These are phyloP conservation scores for Dipodomys ordii DNA, from an alignment of 2,113 vertebrate species.

Conservation along the genomic window DNA sequence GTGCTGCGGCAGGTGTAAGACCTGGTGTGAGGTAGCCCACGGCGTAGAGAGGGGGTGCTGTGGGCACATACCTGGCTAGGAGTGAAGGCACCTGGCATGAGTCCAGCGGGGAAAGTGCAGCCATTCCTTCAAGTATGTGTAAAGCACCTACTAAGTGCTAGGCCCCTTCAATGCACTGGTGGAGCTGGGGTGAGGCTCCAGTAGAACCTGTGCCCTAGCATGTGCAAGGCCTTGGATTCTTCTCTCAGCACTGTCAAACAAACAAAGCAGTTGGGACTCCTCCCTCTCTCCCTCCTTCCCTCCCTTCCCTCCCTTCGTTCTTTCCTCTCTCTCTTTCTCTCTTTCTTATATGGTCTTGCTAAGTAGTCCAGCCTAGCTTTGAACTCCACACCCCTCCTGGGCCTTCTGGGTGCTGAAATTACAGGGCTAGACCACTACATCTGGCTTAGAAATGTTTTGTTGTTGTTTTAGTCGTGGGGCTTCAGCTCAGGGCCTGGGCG, in stretches of 20 bases:
- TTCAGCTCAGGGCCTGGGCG: no score
- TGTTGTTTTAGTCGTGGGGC: no score
- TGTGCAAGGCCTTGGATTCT: background rate
- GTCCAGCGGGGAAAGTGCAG: accelerated
- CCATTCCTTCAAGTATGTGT: background rate
- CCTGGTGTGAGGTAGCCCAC: background rate
- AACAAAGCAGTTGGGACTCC: background rate
- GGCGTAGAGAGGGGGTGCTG: background rate
- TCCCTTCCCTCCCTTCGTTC: no score
- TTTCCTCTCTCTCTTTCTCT: no score
- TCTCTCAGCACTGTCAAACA: background rate
- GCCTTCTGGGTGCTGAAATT: no score
- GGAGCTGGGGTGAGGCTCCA: background rate
- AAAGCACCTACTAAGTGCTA: background rate
- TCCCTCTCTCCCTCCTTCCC: no score
- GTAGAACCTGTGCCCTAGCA: background rate
- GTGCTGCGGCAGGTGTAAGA: background rate
- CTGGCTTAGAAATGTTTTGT: no score
- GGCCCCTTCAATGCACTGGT: background rate
- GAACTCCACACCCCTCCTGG: no score
- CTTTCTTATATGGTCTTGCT: no score
- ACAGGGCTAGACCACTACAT: no score
- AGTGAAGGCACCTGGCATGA: background rate
- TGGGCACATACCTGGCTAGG: background rate
- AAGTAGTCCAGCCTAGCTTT: no score